Conservation (phyloP, 37 sponge, comb jelly and placozoan species). For the Ianthella basta region DNA sequence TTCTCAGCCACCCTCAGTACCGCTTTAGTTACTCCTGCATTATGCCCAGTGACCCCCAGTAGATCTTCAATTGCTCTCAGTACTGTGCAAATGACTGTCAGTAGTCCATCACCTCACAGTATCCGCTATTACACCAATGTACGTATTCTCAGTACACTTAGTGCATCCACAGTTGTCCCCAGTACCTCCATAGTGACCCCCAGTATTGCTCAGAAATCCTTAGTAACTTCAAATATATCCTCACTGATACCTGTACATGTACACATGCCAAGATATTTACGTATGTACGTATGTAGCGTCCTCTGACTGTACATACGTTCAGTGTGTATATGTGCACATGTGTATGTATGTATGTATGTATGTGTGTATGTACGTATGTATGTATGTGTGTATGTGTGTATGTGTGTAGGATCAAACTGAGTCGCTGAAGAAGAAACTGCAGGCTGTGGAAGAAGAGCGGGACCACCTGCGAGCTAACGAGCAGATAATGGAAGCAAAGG, state of each 20-base stretch:
- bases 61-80: too few species aligned
- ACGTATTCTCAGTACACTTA: too few species aligned
- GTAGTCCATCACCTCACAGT: too few species aligned
- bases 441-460: slow-evolving; percentile 71
- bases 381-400: not conserved
- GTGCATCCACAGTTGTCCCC: too few species aligned
- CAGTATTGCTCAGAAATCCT: too few species aligned
- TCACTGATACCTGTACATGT: too few species aligned
- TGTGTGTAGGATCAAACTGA: slow-evolving; percentile 67
- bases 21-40: not conserved
- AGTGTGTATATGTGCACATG: not conserved
- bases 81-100: too few species aligned
- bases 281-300: not conserved
- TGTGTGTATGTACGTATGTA: not conserved
- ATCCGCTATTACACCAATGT: too few species aligned
- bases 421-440: slow-evolving; percentile 70
- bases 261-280: too few species aligned
- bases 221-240: too few species aligned
- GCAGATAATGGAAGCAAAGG: slow-evolving; percentile 61
- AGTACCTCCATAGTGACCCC: too few species aligned
- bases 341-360: not conserved
- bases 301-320: not conserved
- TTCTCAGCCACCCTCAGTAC: not conserved
- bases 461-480: slow-evolving; percentile 73
- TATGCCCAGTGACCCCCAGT: too few species aligned